These are phyloP conservation scores for Urechis unicinctus DNA, from an alignment of 2,888 invertebrate species.

Conservation along the genomic window DNA sequence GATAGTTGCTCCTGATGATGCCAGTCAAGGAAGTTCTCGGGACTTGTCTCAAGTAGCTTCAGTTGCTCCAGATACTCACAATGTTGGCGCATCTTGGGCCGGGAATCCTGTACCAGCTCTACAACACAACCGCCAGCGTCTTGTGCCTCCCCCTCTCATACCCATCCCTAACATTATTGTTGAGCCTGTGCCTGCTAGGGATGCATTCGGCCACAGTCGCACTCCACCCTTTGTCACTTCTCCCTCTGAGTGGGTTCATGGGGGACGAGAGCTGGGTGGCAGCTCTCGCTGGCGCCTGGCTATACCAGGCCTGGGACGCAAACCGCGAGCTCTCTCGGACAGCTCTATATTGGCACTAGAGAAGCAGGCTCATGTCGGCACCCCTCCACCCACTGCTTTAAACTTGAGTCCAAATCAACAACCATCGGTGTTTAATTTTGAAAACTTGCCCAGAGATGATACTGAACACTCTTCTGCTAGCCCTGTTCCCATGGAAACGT, in stretches of 20 bases:
- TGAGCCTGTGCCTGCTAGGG: slow-evolving; percentile 7
- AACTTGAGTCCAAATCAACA: not conserved
- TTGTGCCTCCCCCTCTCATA: no score
- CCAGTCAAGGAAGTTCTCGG: no score
- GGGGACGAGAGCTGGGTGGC: no score
- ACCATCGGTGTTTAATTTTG: not conserved
- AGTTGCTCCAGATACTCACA: no score
- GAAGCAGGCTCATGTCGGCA: not conserved
- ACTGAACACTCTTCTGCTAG: not conserved
- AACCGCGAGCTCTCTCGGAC: slow-evolving; percentile 15
- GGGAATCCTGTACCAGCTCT: no score
- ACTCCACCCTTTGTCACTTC: slow-evolving; percentile 8
- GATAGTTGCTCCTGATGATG: no score
- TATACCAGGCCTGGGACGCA: slow-evolving; percentile 5
- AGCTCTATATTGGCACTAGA: slow-evolving; percentile 2
- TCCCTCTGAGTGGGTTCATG: not conserved
- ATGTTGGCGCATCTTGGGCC: no score
- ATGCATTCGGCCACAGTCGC: slow-evolving; percentile 10
- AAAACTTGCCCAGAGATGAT: not conserved
- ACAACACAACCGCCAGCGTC: no score
- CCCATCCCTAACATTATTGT: not conserved
- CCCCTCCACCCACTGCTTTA: not conserved
- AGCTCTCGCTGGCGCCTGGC: not conserved
- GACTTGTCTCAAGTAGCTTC: no score
- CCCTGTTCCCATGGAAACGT: slow-evolving; percentile 8